A percentile compares a stretch with the other conserved stretches of the same genome.
Evolutionary conservation across 2,113 vertebrate genomes (phyloP).

Genomic region (Poecilia latipinna): DNA sequence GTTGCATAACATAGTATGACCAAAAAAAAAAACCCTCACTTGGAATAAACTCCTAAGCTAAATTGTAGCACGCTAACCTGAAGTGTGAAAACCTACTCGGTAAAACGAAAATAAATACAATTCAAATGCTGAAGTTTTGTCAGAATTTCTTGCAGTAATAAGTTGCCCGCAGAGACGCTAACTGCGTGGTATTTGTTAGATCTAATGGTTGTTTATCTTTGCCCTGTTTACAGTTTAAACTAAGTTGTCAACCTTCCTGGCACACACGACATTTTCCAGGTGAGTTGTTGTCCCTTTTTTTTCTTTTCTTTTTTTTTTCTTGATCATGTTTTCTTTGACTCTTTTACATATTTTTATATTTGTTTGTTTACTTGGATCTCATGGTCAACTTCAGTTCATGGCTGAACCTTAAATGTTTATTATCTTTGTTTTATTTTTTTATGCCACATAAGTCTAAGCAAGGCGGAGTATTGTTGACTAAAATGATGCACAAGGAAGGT

Average conservation of each 20-base stretch:
- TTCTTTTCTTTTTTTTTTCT: too few relatives aligned
- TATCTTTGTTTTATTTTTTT: too few relatives aligned
- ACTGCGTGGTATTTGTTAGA: neutral
- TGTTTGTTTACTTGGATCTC: neutral
- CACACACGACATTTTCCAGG: slow-evolving; percentile 44
- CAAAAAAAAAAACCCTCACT: neutral
- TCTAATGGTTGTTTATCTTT: slow-evolving; percentile 7
- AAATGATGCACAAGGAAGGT: too few relatives aligned
- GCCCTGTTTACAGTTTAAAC: slow-evolving; percentile 63
- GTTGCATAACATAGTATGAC: neutral
- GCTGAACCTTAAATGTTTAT: too few relatives aligned
- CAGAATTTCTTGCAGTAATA: neutral
- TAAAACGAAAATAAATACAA: neutral
- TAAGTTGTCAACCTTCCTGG: slow-evolving; percentile 44
- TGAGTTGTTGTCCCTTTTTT: slow-evolving; percentile 33
- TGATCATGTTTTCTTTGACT: neutral
- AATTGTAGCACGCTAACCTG: neutral
- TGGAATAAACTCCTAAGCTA: neutral
- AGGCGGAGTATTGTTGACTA: too few relatives aligned
- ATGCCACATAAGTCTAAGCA: neutral
- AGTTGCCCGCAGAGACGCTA: neutral
- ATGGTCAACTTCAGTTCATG: neutral
- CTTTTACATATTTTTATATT: neutral
- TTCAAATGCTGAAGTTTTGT: neutral
- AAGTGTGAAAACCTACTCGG: neutral